These are phyloP conservation scores for Hipposideros armiger DNA, from an alignment of 2,113 vertebrate species.

Conservation along the genomic window DNA sequence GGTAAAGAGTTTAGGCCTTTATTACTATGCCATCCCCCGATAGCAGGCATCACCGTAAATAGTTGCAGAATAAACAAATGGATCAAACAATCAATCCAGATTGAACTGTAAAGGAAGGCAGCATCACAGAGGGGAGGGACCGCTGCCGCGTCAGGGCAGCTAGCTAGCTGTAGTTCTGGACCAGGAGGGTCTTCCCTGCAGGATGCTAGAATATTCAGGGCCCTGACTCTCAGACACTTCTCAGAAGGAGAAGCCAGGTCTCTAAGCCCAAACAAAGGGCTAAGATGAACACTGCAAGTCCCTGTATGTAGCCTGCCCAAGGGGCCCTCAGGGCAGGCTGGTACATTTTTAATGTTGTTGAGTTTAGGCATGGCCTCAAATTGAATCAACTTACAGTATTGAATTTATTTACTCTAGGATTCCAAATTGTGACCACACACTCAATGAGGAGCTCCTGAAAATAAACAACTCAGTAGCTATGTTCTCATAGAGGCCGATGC, in stretches of 20 bases:
- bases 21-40: rapidly evolving
- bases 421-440: slow-evolving; percentile 55
- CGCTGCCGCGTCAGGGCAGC: not conserved
- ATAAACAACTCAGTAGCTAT: slow-evolving; percentile 58
- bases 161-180: too few relatives aligned
- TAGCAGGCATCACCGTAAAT: not conserved
- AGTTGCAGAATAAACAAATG: not conserved
- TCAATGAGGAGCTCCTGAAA: not conserved
- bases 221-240: not conserved
- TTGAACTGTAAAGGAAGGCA: not conserved
- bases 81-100: not conserved
- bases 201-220: not conserved
- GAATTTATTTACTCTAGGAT: slow-evolving; percentile 59
- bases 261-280: not conserved
- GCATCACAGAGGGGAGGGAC: not conserved
- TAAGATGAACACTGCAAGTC: not conserved
- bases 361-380: not conserved
- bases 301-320: not conserved
- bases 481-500: not conserved
- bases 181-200: not conserved
- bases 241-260: not conserved
- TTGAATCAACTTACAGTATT: slow-evolving; percentile 64
- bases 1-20: not conserved
- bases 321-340: not conserved
- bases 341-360: slow-evolving; percentile 63